phyloP scores from a whole-genome alignment of 2,797 vertebrate species.

The Melanogrammus aeglefinus region DNA sequence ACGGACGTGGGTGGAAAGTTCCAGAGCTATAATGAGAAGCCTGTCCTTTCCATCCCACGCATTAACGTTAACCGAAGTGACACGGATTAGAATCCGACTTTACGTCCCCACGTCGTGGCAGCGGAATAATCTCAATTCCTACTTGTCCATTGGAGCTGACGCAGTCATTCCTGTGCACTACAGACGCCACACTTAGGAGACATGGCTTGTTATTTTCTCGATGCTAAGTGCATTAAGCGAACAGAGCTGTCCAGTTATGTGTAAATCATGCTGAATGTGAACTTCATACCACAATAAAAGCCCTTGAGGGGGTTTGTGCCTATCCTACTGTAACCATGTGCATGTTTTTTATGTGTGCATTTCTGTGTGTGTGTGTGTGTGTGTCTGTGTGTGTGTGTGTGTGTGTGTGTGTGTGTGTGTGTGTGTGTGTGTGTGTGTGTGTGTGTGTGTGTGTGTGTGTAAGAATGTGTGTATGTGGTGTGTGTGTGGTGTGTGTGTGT shows the following conservation, averaged over 20 bases:
- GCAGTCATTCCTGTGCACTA: too few species aligned
- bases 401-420: conserved; percentile 1
- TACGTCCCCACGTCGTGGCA: too few species aligned
- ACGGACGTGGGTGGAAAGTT: too few species aligned
- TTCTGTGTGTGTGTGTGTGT: conserved; percentile 11
- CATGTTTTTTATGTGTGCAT: too few species aligned
- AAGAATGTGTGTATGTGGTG: not conserved
- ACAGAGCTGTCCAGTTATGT: conserved; percentile 54
- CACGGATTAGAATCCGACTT: too few species aligned
- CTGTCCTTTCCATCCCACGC: too few species aligned
- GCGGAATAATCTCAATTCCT: too few species aligned
- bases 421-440: not conserved
- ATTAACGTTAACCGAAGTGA: too few species aligned
- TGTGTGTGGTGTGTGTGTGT: not conserved
- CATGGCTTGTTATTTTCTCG: conserved; percentile 35
- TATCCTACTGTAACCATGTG: not conserved
- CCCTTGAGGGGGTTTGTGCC: conserved; percentile 48
- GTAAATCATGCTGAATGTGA: conserved; percentile 69
- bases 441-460: conserved; percentile 10
- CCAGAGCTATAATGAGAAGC: too few species aligned
- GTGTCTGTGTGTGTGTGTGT: not conserved
- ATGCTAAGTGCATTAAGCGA: conserved; percentile 53
- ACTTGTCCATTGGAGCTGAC: too few species aligned
- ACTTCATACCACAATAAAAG: conserved; percentile 66
- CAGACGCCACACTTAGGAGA: too few species aligned